These are phyloP conservation scores for Drosophila leontia DNA, from an alignment of 1,140 invertebrate genomes.

Conservation along the genomic window DNA sequence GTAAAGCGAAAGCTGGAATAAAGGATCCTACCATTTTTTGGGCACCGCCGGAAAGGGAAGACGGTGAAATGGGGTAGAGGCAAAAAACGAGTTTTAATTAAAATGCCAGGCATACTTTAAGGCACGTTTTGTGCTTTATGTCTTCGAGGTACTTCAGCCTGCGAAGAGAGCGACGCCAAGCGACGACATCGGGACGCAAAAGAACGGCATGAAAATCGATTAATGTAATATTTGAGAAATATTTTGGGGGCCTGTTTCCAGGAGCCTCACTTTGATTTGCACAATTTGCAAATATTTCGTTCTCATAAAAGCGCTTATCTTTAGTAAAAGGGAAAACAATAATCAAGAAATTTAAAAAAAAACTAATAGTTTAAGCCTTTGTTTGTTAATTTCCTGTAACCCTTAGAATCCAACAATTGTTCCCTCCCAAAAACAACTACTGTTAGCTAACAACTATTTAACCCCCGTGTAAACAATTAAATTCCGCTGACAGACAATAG, in stretches of 20 bases:
- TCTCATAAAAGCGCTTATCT: neutral
- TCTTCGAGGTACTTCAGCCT: conserved; percentile 17
- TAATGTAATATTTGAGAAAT: conserved; percentile 18
- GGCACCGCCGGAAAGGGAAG: neutral
- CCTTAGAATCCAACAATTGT: neutral
- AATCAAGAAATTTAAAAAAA: too few species aligned
- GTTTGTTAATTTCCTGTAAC: too few species aligned
- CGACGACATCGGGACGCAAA: neutral
- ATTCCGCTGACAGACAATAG: neutral
- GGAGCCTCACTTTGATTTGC: conserved; percentile 5
- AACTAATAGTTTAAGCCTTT: neutral
- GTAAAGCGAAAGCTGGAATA: conserved; percentile 59
- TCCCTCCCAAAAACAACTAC: neutral
- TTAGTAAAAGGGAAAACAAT: neutral
- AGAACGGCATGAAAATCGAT: conserved; percentile 29
- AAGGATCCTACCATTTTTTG: conserved; percentile 23
- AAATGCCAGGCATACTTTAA: conserved; percentile 76
- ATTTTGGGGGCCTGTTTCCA: neutral
- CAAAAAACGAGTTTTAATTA: conserved; percentile 73
- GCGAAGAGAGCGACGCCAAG: neutral
- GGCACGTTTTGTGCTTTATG: conserved; percentile 57
- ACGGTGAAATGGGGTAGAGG: conserved; percentile 9
- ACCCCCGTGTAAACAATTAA: conserved; percentile 2
- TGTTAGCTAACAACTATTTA: neutral
- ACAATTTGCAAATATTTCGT: conserved; percentile 12